These are phyloP conservation scores for Tanypteryx hageni DNA, from an alignment of 2,888 invertebrate genomes.

Conservation along the genomic window DNA sequence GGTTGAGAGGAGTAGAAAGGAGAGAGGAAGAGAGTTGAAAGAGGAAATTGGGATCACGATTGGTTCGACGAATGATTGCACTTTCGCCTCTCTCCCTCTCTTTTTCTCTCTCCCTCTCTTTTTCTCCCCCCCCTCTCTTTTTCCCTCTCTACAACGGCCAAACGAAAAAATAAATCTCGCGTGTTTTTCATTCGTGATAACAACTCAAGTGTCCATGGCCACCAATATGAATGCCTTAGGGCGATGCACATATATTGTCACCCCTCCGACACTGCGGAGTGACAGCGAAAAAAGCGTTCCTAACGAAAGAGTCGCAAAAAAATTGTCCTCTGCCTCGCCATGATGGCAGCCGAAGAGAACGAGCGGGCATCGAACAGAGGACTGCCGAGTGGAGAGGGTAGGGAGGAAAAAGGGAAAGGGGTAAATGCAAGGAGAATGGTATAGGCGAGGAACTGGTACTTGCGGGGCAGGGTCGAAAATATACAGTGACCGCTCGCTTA, in stretches of 20 bases:
- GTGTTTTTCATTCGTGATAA: not conserved
- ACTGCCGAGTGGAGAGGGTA: not conserved
- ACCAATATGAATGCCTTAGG: not conserved
- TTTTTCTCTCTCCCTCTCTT: not conserved
- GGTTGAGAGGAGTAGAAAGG: not conserved
- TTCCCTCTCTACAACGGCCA: not conserved
- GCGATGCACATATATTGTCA: not conserved
- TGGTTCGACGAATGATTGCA: constrained; percentile 50
- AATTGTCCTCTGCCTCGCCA: not conserved
- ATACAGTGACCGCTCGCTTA: not conserved
- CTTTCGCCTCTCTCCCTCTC: not conserved
- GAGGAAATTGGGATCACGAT: constrained; percentile 56
- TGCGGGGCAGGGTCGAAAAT: constrained; percentile 36
- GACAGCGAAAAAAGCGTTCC: not conserved
- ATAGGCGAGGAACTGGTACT: constrained; percentile 25
- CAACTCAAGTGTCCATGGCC: not conserved
- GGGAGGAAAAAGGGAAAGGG: not conserved
- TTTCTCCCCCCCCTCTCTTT: not conserved
- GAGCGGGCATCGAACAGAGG: constrained; percentile 30
- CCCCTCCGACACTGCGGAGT: not conserved
- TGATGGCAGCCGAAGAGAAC: no score
- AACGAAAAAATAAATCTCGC: not conserved
- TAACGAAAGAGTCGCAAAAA: not conserved
- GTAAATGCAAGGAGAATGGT: not conserved
- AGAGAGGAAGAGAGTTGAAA: not conserved